phyloP scores from a whole-genome alignment of 2,888 invertebrate genomes.

The Drosophila paranaensis region DNA sequence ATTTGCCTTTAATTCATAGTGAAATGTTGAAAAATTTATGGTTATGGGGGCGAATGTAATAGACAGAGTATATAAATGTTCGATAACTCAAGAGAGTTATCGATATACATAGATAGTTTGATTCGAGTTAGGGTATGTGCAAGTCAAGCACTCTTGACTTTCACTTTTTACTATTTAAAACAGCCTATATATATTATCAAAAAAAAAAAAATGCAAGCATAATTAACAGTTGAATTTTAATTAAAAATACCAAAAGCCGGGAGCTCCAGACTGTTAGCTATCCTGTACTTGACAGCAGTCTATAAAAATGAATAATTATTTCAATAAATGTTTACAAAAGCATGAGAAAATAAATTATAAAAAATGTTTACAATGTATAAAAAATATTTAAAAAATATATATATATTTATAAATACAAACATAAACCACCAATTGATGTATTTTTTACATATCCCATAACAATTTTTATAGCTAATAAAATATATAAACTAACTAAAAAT shows the following conservation, averaged over 20 bases:
- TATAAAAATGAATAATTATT: not conserved
- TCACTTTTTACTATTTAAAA: not conserved
- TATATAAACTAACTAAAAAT: slow-evolving; percentile 3
- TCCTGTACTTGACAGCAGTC: not conserved
- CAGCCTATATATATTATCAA: not conserved
- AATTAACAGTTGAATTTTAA: not conserved
- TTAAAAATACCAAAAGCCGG: not conserved
- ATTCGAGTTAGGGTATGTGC: not conserved
- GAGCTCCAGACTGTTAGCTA: not conserved
- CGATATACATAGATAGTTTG: no score
- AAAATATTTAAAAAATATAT: not conserved
- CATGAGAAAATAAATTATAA: not conserved
- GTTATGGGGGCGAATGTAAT: not conserved
- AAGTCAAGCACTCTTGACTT: not conserved
- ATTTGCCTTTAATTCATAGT: not conserved
- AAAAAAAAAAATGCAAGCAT: not conserved
- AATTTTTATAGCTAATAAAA: not conserved
- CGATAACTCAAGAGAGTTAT: no score
- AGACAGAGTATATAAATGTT: no score
- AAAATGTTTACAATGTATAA: not conserved
- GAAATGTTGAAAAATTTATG: not conserved
- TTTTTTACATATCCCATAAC: no score
- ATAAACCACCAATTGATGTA: not conserved
- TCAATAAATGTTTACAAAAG: not conserved
- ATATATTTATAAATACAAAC: not conserved